Evolutionary conservation across 2,113 vertebrate genomes (phyloP), one percentile per base, ranked within the genome.

Genomic region (Garra rufa): DNA sequence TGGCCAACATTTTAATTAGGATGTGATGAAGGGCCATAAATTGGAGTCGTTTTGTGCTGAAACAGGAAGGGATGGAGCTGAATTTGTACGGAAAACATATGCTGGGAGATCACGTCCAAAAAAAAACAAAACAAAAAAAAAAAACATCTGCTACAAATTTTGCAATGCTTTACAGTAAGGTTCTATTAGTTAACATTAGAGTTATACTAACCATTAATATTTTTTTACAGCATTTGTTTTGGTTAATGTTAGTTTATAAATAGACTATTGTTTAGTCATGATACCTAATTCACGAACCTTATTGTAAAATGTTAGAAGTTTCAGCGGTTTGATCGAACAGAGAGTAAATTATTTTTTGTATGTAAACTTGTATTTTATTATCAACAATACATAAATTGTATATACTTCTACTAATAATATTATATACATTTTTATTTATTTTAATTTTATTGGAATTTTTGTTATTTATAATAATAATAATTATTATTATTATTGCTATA

Each of bases 81-180:
- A 44, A 44, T 73, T 73, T 73, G 41, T 44, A 15, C n/a, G 21
- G n/a, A 73, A 71, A n/a, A 88, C 86, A 90, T 86, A 87, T 78
- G 87, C 84, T 84, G 9, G 11, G 17, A 6, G 19, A 19, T 70
- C 69, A 71, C 0, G 21, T n/a, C 2, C n/a, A n/a, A n/a, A n/a
- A n/a, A n/a, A n/a, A n/a, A n/a, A 2, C 69, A 10, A 71, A 71
- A 41, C 34, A 38, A 70, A 10, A n/a, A n/a, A n/a, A n/a, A n/a
- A n/a, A 38, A 41, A 67, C 63, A 41, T 70, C 34, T 70, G 34
- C 67, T 41, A 41, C 67, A 41, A 67, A 67, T 67, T 67, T 52
- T 52, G 17, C 6, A 6, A 67, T 28, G 30, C 6, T 67, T 67
- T 19, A 9, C 28, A 17, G n/a, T 34, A 19, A 67, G 63, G 19